phyloP scores from a whole-genome alignment of 2,797 vertebrate genomes.

The Crenuchus spilurus region DNA sequence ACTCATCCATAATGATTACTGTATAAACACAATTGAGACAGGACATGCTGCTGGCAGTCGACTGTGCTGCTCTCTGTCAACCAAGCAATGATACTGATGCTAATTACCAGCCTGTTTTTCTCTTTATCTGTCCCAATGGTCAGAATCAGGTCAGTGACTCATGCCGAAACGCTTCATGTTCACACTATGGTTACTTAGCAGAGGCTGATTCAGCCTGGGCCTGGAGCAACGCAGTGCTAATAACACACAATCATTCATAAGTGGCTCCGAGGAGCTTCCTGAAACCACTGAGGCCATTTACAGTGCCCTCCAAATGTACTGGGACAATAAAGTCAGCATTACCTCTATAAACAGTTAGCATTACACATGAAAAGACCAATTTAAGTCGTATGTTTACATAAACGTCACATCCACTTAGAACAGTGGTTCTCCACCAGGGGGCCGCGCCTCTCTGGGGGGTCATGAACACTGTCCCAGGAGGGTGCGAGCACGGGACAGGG shows the following conservation, averaged over 20 bases:
- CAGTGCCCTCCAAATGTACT: neutral
- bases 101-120: slow-evolving; percentile 15
- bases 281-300: neutral
- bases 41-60: neutral
- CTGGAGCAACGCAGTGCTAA: neutral
- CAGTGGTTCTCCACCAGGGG: too few species aligned
- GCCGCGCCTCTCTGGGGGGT: too few species aligned
- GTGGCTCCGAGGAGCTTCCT: neutral
- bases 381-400: too few species aligned
- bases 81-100: neutral
- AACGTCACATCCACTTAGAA: too few species aligned
- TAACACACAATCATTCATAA: neutral
- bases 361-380: too few species aligned
- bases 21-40: slow-evolving; percentile 13
- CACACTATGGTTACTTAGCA: neutral
- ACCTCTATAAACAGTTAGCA: too few species aligned
- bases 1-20: slow-evolving; percentile 21
- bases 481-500: too few species aligned
- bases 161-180: neutral
- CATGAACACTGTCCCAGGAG: too few species aligned
- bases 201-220: too few species aligned
- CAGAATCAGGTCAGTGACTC: slow-evolving; percentile 3
- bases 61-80: neutral
- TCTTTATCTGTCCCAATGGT: neutral
- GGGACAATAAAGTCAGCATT: neutral